Base-by-base conservation (phyloP, 2,888 invertebrate species). In the Lottia scabra region DNA sequence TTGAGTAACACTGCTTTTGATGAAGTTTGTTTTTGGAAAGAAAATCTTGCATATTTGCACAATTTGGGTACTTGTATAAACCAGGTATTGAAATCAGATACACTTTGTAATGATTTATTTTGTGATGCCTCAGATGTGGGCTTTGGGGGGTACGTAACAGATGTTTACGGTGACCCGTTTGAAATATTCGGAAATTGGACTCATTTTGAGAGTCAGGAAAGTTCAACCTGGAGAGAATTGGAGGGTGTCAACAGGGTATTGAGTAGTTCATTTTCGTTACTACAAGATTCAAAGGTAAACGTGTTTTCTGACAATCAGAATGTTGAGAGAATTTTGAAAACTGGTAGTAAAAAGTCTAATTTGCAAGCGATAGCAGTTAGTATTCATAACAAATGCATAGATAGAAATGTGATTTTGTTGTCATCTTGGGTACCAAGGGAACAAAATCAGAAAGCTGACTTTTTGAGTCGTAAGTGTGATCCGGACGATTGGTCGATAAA, bases 271-370 rank as follows among this genome's bases (percentile, higher is more conserved):
- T 23, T 16, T 19, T 16, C 16, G 19, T 0, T 10, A 26, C 66
- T 70, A 63, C 23, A 16, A 46, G 45, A 65, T 23, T n/a, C 30
- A 10, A 38, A 16, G 2, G n/a, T 71, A 5, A 43, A 67, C 43
- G 44, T 30, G 66, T 67, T 68, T 45, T 66, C 66, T 15, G 71
- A 74, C 66, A 73, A 70, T 63, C 67, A 73, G 38, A 75, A 75
- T 68, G 72, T 75, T n/a, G 43, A 38, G 8, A 48, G 43, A n/a
- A 71, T 73, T 45, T 15, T 74, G 5, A 27, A 70, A 38, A 62
- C 63, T 4, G 76, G 74, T 19, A 76, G 74, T 63, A 70, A 30
- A n/a, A 72, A 71, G 15, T 1, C 46, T 8, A 66, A 48, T n/a
- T 63, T 75, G 15, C 72, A 75, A 13, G 19, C 15, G 1, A 67